phyloP scores from a whole-genome alignment of 1,140 invertebrate genomes.

The Conus betulinus region DNA sequence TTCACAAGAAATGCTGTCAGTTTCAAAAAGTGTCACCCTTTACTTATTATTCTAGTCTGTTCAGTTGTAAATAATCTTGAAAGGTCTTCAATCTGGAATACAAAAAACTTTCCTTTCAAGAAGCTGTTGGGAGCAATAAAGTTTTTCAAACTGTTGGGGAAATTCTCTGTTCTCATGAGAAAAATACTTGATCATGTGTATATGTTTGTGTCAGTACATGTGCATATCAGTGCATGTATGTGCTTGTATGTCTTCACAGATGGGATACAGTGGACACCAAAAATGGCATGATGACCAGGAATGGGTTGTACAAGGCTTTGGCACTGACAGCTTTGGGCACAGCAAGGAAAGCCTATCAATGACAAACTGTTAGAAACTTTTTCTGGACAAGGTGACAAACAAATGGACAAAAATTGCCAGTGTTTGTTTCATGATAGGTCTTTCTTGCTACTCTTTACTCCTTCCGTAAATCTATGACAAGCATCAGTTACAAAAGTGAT shows the following conservation, averaged over 20 bases:
- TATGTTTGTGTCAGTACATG: background rate
- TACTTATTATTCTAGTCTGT: too few species aligned
- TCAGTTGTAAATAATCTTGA: too few species aligned
- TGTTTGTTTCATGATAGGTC: background rate
- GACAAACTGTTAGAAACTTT: slow-evolving; percentile 83
- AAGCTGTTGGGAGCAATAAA: too few species aligned
- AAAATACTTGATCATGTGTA: too few species aligned
- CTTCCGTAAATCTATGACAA: too few species aligned
- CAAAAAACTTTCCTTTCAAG: too few species aligned
- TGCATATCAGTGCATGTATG: background rate
- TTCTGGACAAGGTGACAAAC: slow-evolving; percentile 80
- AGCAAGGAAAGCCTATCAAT: slow-evolving; percentile 83
- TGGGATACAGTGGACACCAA: slow-evolving; percentile 82
- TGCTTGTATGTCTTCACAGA: slow-evolving; percentile 67
- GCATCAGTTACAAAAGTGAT: too few species aligned
- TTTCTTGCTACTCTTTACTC: background rate
- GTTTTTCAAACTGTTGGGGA: too few species aligned
- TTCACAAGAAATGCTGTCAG: too few species aligned
- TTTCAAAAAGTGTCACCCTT: too few species aligned
- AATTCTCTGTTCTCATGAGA: too few species aligned
- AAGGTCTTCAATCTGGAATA: too few species aligned
- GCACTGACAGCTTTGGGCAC: slow-evolving; percentile 82
- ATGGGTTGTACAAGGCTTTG: slow-evolving; percentile 81
- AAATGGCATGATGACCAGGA: slow-evolving; percentile 79
- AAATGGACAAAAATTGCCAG: slow-evolving; percentile 4